These are phyloP conservation scores for Portevinia maculata DNA, from an alignment of 2,888 invertebrate species.

Conservation along the genomic window DNA sequence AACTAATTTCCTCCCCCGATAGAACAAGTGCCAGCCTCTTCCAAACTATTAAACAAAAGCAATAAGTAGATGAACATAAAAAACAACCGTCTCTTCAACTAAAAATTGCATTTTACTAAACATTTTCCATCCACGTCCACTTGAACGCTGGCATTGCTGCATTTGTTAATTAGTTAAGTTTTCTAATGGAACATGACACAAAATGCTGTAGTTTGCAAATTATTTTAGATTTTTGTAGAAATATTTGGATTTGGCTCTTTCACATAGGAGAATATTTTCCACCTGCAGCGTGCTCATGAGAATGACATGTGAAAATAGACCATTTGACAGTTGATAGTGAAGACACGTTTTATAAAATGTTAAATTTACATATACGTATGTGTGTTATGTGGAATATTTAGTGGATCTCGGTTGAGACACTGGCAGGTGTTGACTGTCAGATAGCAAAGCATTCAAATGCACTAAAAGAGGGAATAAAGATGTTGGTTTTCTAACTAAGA, in stretches of 20 bases:
- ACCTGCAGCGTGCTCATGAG: slow-evolving; percentile 43
- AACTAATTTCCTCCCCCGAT: slow-evolving; percentile 21
- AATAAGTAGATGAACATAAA: no score
- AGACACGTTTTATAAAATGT: not conserved
- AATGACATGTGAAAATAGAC: slow-evolving; percentile 58
- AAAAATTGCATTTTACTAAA: not conserved
- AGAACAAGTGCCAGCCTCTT: slow-evolving; percentile 4
- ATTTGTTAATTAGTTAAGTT: slow-evolving; percentile 55
- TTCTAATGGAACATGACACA: slow-evolving; percentile 52
- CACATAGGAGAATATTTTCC: slow-evolving; percentile 13
- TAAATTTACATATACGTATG: not conserved
- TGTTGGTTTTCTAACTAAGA: slow-evolving; percentile 49
- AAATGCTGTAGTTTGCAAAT: slow-evolving; percentile 40
- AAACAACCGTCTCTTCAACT: not conserved
- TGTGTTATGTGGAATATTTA: not conserved
- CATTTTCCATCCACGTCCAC: slow-evolving; percentile 3
- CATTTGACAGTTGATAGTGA: slow-evolving; percentile 53
- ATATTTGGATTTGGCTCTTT: slow-evolving; percentile 5
- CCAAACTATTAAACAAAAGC: not conserved
- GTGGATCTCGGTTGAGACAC: slow-evolving; percentile 36
- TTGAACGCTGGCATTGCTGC: slow-evolving; percentile 28
- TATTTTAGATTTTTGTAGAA: slow-evolving; percentile 34
- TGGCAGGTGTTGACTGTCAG: slow-evolving; percentile 68
- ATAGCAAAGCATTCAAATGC: slow-evolving; percentile 54
- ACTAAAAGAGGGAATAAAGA: slow-evolving; percentile 47